Percentiles rank a stretch among this genome's conserved stretches.
Evolutionary conservation across 2,797 vertebrate genomes (phyloP).

Genomic region (Cetoscarus ocellatus): DNA sequence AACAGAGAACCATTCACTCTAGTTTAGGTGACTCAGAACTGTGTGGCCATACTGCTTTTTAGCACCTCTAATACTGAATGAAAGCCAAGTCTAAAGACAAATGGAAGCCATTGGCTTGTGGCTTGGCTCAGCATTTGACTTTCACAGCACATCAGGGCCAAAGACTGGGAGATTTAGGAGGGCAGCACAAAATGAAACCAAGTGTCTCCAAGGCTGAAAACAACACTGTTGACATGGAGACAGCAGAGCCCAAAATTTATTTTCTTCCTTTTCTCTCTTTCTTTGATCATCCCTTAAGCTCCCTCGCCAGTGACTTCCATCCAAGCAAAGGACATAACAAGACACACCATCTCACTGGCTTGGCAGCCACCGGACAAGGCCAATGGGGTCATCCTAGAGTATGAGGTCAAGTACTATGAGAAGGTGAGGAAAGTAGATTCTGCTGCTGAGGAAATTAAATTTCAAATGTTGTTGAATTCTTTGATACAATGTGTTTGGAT

Average conservation of each 20-base stretch:
- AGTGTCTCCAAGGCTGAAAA: slow-evolving; percentile 53
- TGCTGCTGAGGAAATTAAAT: background rate
- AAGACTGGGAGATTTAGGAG: slow-evolving; percentile 50
- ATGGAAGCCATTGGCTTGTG: slow-evolving; percentile 59
- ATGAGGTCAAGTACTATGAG: slow-evolving; percentile 98
- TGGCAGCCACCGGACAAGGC: slow-evolving; percentile 96
- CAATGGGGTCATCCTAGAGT: slow-evolving; percentile 97
- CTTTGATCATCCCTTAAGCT: slow-evolving; percentile 79
- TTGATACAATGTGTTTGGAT: too few relatives aligned
- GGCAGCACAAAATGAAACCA: slow-evolving; percentile 58
- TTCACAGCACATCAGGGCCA: slow-evolving; percentile 71
- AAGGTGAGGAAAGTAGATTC: slow-evolving; percentile 85
- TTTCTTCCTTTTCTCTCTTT: slow-evolving; percentile 17
- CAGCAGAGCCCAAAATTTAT: slow-evolving; percentile 23
- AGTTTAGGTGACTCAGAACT: slow-evolving; percentile 25
- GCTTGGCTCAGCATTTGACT: slow-evolving; percentile 62
- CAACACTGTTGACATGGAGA: slow-evolving; percentile 11
- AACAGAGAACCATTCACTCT: slow-evolving; percentile 33
- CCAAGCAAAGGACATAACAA: slow-evolving; percentile 96
- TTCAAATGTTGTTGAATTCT: too few relatives aligned
- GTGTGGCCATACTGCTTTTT: slow-evolving; percentile 34
- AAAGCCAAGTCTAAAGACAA: slow-evolving; percentile 61
- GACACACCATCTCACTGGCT: slow-evolving; percentile 93
- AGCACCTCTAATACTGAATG: slow-evolving; percentile 48
- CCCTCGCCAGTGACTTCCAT: slow-evolving; percentile 94